Evolutionary conservation across 2,113 vertebrate species (phyloP), one percentile per base, ranked within the genome.

Genomic region (Elephas maximus): DNA sequence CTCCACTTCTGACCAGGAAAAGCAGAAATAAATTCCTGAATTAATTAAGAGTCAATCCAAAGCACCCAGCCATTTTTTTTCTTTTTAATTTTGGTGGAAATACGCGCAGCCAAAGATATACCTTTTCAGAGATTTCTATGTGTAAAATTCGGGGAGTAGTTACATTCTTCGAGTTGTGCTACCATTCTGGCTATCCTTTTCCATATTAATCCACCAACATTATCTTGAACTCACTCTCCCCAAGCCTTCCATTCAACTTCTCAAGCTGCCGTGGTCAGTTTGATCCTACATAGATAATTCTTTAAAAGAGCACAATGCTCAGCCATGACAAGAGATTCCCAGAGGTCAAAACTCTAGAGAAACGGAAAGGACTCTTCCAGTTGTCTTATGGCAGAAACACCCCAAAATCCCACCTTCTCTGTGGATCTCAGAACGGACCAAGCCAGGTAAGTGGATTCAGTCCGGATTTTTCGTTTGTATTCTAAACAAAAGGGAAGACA

Each of bases 11-110:
- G 71, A 83, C 23, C 30, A n/a, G 74, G 87, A 77, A 88, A 44
- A 85, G 7, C 63, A 85, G 62, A 77, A 92, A 18, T 45, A 93
- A 88, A 93, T 81, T 83, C 65, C 95, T 44, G 85, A 81, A 6
- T 51, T 89, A 26, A 76, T 45, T 96, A 90, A 71, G 51, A 92
- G 45, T 45, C 28, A 33, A 21, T 7, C 26, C 79, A 90, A 90
- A 94, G 74, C 63, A 37, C 67, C 6, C 60, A 63, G n/a, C 62
- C 44, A 89, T 69, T 28, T 20, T 67, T 28, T 69, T 15, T 57
- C 14, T 14, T 7, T 57, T 57, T 10, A 48, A 33, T n/a, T 73
- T 73, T 73, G 1, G 73, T 74, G n/a, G 15, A 74, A 74, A 20
- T 23, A 23, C 23, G 20, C 73, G 23, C 23, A 41, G 73, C 6